A percentile compares a stretch with the other conserved stretches of the same genome.
Evolutionary conservation across 2,888 invertebrate species (phyloP).

Genomic region (Suillia variegata): DNA sequence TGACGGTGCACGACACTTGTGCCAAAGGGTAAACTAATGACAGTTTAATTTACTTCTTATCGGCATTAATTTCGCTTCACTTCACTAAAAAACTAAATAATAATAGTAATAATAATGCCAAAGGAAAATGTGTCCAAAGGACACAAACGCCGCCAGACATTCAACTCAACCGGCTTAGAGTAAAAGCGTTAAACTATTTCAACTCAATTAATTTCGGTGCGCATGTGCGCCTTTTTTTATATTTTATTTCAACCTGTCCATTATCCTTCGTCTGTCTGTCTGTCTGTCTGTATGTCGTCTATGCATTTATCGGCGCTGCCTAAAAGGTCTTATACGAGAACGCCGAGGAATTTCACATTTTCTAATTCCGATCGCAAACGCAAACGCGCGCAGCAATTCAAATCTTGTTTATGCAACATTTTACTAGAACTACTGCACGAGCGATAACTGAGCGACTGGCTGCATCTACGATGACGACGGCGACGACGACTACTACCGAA

Average conservation of each 20-base stretch:
- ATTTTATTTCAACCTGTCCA: too few relatives aligned
- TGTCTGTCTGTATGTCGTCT: too few relatives aligned
- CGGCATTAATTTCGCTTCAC: slow-evolving; percentile 28
- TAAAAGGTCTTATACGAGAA: too few relatives aligned
- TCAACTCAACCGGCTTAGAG: background rate
- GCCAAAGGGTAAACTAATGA: slow-evolving; percentile 57
- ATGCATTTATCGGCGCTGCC: too few relatives aligned
- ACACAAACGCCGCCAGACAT: background rate
- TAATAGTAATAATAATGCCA: background rate
- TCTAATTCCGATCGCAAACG: background rate
- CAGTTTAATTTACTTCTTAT: slow-evolving; percentile 59
- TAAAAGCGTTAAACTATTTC: too few relatives aligned
- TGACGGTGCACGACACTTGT: slow-evolving; percentile 48
- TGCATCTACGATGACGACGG: too few relatives aligned
- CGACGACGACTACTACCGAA: background rate
- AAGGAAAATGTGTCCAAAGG: background rate
- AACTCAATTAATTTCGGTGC: too few relatives aligned
- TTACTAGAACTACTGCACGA: too few relatives aligned
- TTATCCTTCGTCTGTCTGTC: too few relatives aligned
- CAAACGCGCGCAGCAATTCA: slow-evolving; percentile 4
- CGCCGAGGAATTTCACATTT: background rate
- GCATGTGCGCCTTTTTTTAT: too few relatives aligned
- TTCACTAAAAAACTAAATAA: slow-evolving; percentile 1
- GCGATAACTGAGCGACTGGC: too few relatives aligned
- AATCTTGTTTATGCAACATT: too few relatives aligned